Conservation (phyloP, 2,797 vertebrate genomes). For the Helicolenus hilgendorfi region DNA sequence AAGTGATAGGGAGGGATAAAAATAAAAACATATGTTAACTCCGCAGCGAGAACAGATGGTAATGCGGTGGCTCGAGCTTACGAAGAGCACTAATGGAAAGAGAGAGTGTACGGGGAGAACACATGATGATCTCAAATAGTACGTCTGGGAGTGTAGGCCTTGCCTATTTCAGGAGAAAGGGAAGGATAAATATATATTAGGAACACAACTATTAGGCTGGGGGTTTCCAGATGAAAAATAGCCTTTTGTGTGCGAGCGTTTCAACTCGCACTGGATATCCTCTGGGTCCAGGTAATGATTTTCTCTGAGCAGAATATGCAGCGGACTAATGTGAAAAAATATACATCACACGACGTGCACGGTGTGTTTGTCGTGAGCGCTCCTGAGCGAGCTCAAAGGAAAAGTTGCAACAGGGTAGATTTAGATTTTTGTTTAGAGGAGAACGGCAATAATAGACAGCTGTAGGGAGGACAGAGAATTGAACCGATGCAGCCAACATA, state of each 20-base stretch:
- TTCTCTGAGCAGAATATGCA: slow-evolving; percentile 47
- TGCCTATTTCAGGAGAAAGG: slow-evolving; percentile 42
- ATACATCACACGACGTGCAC: slow-evolving; percentile 36
- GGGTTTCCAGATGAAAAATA: slow-evolving; percentile 62
- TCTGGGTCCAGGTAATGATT: slow-evolving; percentile 65
- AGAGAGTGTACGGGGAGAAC: slow-evolving; percentile 52
- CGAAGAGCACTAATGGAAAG: slow-evolving; percentile 62
- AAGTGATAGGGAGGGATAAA: slow-evolving; percentile 70
- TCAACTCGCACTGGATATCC: slow-evolving; percentile 26
- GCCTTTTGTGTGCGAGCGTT: slow-evolving; percentile 39
- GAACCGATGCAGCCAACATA: slow-evolving; percentile 40
- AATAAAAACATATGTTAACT: slow-evolving; percentile 74
- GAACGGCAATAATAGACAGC: slow-evolving; percentile 31
- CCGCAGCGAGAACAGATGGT: slow-evolving; percentile 61
- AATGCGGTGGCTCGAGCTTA: slow-evolving; percentile 53
- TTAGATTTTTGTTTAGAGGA: slow-evolving; percentile 22
- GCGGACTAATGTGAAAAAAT: slow-evolving; percentile 38
- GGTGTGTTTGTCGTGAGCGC: not conserved
- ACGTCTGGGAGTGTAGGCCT: slow-evolving; percentile 63
- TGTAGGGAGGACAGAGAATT: slow-evolving; percentile 46
- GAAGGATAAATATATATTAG: slow-evolving; percentile 60
- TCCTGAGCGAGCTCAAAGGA: not conserved
- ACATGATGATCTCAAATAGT: slow-evolving; percentile 77
- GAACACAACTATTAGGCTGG: slow-evolving; percentile 46
- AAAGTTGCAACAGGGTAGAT: slow-evolving; percentile 17